These are phyloP conservation scores for Mylabris sibirica DNA, from an alignment of 2,888 invertebrate genomes.

Conservation along the genomic window DNA sequence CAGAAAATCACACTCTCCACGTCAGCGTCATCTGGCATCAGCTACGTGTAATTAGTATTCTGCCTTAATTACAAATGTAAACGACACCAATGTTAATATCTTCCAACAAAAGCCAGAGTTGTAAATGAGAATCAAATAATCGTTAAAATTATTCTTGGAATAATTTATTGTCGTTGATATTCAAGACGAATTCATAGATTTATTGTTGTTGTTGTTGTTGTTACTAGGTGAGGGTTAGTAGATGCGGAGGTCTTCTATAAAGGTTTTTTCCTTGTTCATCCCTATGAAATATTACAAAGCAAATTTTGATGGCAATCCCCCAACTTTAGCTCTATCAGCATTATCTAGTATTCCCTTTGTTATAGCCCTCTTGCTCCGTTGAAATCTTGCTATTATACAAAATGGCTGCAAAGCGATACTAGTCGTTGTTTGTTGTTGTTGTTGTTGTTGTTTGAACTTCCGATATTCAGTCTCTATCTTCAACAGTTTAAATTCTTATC, in stretches of 20 bases:
- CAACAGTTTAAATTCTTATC: too few species aligned
- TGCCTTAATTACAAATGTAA: constrained; percentile 45
- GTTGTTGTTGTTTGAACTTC: constrained; percentile 13
- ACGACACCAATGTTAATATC: constrained; percentile 39
- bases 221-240: neutral
- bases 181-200: neutral
- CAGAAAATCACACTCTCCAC: constrained; percentile 37
- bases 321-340: constrained; percentile 32
- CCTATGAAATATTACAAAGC: constrained; percentile 23
- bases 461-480: neutral
- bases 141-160: neutral
- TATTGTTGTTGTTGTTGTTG: neutral
- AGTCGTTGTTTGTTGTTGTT: constrained; percentile 12
- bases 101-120: constrained; percentile 16
- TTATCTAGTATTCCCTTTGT: constrained; percentile 35
- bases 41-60: constrained; percentile 43
- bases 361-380: constrained; percentile 28
- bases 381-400: constrained; percentile 33
- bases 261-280: constrained; percentile 16
- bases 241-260: neutral
- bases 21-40: constrained; percentile 46
- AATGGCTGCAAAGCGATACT: constrained; percentile 27
- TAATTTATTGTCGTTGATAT: neutral
- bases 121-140: neutral
- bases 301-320: constrained; percentile 29